Evolutionary conservation across 2,797 vertebrate species (phyloP).

Genomic region (Crotalus adamanteus): DNA sequence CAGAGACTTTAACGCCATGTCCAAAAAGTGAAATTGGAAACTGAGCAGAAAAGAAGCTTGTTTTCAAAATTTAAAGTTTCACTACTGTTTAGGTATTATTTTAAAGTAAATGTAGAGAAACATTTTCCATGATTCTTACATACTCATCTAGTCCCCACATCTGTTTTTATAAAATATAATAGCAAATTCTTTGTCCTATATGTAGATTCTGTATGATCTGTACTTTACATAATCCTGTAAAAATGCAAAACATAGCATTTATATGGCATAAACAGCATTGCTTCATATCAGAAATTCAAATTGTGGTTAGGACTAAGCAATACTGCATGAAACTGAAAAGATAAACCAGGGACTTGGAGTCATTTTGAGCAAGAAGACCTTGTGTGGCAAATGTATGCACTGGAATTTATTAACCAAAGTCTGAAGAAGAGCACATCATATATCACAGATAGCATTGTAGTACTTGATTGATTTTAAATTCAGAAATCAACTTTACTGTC

Average conservation of each 20-base stretch:
- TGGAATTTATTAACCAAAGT: background rate
- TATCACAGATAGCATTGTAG: background rate
- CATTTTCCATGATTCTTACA: background rate
- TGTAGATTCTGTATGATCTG: background rate
- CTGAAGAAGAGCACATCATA: background rate
- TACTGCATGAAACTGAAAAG: background rate
- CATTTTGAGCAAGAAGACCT: background rate
- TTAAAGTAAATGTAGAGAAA: background rate
- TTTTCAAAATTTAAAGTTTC: background rate
- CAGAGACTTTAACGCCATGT: background rate
- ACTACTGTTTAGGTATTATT: background rate
- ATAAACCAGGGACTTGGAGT: background rate
- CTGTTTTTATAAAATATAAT: background rate
- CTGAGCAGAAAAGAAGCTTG: background rate
- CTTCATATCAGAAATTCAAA: background rate
- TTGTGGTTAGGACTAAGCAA: background rate
- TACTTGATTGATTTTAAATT: background rate
- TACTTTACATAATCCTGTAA: background rate
- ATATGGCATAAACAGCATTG: background rate
- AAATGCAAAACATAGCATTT: background rate
- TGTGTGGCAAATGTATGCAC: background rate
- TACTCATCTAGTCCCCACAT: background rate
- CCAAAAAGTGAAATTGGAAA: background rate
- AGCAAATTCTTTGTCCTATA: background rate
- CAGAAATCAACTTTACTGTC: background rate